A percentile compares a stretch with the other conserved stretches of the same genome.
These are phyloP conservation scores for Gallinago solitaria DNA, from an alignment of 2,797 vertebrate species.

Conservation along the genomic window DNA sequence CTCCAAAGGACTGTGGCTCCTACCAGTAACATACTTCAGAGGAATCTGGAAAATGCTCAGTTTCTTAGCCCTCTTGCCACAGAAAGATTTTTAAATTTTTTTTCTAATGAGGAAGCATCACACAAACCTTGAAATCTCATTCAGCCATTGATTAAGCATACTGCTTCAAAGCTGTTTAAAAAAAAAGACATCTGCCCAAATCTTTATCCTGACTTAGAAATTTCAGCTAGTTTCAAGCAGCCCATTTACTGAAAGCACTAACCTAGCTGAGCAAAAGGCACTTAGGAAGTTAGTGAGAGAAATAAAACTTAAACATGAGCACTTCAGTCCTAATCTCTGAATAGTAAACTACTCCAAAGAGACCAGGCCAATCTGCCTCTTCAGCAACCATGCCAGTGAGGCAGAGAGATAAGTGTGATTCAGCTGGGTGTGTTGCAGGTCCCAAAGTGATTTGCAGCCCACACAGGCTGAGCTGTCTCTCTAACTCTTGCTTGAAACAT, in stretches of 20 bases:
- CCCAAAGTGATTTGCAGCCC: background rate
- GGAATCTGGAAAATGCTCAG: background rate
- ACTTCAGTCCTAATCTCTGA: background rate
- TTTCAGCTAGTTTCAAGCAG: background rate
- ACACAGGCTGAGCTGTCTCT: background rate
- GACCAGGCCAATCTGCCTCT: background rate
- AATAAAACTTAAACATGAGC: background rate
- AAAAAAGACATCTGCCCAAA: background rate
- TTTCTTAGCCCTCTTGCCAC: background rate
- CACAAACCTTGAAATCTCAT: background rate
- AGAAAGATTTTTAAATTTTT: background rate
- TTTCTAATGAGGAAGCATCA: background rate
- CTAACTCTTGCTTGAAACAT: background rate
- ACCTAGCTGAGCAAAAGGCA: background rate
- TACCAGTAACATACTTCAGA: background rate
- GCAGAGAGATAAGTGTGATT: background rate
- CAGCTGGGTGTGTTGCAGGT: background rate
- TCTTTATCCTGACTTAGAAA: background rate
- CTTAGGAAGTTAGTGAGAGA: background rate
- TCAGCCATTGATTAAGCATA: background rate
- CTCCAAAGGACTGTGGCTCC: background rate
- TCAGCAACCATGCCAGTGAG: background rate
- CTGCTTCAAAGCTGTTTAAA: background rate
- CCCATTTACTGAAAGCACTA: background rate
- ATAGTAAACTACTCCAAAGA: background rate